These are phyloP conservation scores for Euproctis similis DNA, from an alignment of 2,888 invertebrate genomes.

Conservation along the genomic window DNA sequence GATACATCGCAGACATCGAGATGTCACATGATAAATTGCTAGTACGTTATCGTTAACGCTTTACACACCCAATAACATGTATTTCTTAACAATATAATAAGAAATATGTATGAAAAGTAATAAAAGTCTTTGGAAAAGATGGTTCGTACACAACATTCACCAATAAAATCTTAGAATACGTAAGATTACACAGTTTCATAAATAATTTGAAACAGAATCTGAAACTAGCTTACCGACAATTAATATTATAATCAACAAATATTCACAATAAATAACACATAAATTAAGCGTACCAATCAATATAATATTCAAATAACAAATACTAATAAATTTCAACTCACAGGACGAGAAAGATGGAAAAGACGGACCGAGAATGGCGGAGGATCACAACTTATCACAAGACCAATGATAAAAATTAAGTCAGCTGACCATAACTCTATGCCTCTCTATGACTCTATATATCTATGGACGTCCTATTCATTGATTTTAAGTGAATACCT, in stretches of 20 bases:
- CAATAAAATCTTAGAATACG: conserved; percentile 21
- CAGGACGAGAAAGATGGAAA: conserved; percentile 68
- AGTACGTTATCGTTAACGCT: too few species aligned
- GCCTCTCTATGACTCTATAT: conserved; percentile 52
- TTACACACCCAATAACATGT: too few species aligned
- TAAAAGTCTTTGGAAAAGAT: too few species aligned
- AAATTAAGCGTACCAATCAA: too few species aligned
- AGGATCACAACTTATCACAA: conserved; percentile 73
- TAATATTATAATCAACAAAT: conserved; percentile 18
- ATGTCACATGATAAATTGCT: too few species aligned
- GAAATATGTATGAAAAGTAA: too few species aligned
- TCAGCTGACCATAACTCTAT: conserved; percentile 73
- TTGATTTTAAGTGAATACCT: too few species aligned
- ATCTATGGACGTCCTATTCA: conserved; percentile 33
- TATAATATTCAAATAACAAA: conserved; percentile 28
- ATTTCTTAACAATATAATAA: too few species aligned
- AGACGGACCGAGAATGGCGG: conserved; percentile 74
- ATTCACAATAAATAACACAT: conserved; percentile 41
- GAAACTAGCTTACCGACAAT: conserved; percentile 44
- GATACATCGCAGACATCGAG: too few species aligned
- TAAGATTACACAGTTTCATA: conserved; percentile 32
- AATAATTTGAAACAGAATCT: conserved; percentile 38
- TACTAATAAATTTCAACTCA: conserved; percentile 54
- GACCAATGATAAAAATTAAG: conserved; percentile 73
- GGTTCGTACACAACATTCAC: too few species aligned